A percentile compares a stretch with the other conserved stretches of the same genome.
Evolutionary conservation across 2,797 vertebrate species (phyloP).

Genomic region (Silurus aristotelis): DNA sequence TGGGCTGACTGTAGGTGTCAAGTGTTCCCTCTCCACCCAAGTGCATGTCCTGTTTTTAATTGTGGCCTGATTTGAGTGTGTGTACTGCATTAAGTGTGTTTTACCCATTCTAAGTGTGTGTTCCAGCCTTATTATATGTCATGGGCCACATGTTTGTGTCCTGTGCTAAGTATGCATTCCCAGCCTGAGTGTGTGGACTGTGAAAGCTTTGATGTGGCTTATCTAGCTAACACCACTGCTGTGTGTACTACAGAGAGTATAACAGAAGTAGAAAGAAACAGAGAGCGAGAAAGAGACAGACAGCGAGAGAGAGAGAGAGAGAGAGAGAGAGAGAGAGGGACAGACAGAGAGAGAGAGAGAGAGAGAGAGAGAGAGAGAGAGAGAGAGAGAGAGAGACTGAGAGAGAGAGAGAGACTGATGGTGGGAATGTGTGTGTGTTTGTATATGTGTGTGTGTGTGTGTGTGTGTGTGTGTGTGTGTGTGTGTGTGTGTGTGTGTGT

Average conservation of each 20-base stretch:
- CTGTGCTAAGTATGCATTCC: slow-evolving; percentile 6
- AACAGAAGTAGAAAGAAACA: background rate
- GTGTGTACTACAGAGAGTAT: slow-evolving; percentile 3
- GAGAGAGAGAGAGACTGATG: too few relatives aligned
- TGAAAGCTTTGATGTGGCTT: slow-evolving; percentile 30
- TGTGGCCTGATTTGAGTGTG: too few relatives aligned
- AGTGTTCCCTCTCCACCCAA: too few relatives aligned
- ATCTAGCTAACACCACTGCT: slow-evolving; percentile 10
- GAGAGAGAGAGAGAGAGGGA: background rate
- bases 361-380: background rate
- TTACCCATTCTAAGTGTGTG: background rate
- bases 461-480: background rate
- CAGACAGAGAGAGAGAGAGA: too few relatives aligned
- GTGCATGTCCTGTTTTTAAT: too few relatives aligned
- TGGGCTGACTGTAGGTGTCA: too few relatives aligned
- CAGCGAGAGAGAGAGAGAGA: background rate
- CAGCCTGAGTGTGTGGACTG: background rate
- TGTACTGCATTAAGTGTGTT: too few relatives aligned
- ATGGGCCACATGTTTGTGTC: background rate
- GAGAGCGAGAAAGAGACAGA: background rate
- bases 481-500: background rate
- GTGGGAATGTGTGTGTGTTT: too few relatives aligned
- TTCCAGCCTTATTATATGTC: background rate
- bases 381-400: too few relatives aligned
- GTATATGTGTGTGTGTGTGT: too few relatives aligned